phyloP scores from a whole-genome alignment of 2,113 vertebrate genomes.

The Poecile atricapillus region DNA sequence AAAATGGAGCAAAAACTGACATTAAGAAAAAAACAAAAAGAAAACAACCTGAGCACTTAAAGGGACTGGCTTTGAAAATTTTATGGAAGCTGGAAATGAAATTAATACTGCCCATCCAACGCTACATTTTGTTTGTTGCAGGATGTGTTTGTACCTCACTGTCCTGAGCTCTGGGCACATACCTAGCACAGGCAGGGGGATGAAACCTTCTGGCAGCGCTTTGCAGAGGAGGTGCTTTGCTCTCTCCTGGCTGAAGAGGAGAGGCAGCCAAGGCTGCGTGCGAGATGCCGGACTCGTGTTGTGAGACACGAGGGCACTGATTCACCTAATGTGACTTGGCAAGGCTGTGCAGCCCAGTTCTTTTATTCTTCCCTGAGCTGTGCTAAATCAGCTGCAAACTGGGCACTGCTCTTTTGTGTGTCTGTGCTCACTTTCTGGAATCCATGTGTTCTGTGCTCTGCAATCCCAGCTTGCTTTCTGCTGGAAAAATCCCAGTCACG shows the following conservation, averaged over 20 bases:
- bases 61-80: not conserved
- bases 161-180: not conserved
- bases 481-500: not conserved
- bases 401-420: not conserved
- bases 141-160: not conserved
- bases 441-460: not conserved
- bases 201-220: not conserved
- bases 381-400: constrained; percentile 46
- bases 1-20: not conserved
- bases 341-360: not conserved
- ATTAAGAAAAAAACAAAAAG: not conserved
- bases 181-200: not conserved
- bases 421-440: not conserved
- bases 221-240: not conserved
- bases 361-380: not conserved
- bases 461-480: not conserved
- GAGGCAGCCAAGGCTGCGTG: not conserved
- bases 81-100: not conserved
- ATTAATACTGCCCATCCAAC: not conserved
- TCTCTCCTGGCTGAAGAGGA: not conserved
- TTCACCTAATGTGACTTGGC: constrained; percentile 14
- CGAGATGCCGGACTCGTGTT: not conserved
- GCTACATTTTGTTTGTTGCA: not conserved
- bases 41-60: not conserved
- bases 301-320: not conserved